phyloP scores from a whole-genome alignment of 2,888 invertebrate genomes.

The Monochamus alternatus region DNA sequence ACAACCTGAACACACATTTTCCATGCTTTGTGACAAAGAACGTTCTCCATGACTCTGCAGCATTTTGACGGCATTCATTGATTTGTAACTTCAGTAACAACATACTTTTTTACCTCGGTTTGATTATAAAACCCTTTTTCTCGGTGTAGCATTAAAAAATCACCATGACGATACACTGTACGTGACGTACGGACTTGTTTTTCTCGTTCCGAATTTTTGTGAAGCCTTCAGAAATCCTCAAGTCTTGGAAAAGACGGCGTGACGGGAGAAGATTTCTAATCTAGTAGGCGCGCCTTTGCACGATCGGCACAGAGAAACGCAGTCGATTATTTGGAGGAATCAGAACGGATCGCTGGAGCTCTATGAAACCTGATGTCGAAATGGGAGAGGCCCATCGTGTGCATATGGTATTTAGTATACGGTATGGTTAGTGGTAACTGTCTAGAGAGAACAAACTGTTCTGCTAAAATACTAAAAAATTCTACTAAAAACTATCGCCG shows the following conservation, averaged over 20 bases:
- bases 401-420: constrained; percentile 3
- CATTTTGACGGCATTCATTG: too few species aligned
- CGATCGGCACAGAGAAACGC: constrained; percentile 6
- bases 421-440: background rate
- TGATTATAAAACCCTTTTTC: too few species aligned
- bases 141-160: too few species aligned
- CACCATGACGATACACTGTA: background rate
- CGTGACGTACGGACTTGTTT: background rate
- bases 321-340: constrained; percentile 22
- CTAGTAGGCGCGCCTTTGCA: constrained; percentile 17
- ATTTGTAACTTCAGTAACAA: too few species aligned
- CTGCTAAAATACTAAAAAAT: too few species aligned
- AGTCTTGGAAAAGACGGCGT: background rate
- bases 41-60: too few species aligned
- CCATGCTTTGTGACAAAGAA: too few species aligned
- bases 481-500: too few species aligned
- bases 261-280: constrained; percentile 8
- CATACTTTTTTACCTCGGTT: too few species aligned
- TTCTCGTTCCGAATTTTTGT: background rate
- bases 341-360: constrained; percentile 15
- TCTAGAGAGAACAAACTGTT: too few species aligned
- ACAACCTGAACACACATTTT: too few species aligned
- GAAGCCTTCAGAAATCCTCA: background rate
- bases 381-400: constrained; percentile 3
- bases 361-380: background rate